Base-by-base conservation (phyloP, 2,797 vertebrate genomes). In the Sciurus carolinensis region DNA sequence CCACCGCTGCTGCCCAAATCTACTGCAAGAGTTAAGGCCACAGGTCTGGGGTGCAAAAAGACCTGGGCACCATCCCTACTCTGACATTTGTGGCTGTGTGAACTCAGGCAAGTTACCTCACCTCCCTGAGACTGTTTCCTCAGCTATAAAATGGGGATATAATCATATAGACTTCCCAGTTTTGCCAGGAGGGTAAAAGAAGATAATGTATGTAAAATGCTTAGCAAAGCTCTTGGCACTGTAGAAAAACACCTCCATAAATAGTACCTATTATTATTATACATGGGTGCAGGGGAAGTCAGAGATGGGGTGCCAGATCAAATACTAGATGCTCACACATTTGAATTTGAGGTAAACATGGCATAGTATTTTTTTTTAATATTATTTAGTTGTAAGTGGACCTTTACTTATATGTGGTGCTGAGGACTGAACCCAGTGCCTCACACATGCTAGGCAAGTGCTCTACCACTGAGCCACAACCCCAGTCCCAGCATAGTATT, bases 191-290 rank as follows among this genome's bases (percentile, higher is more conserved):
- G 67, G 62, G 50, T 39, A 77, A 94, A 87, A 73, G 50, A 30
- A 90, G 64, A 82, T 33, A 73, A 88, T 13, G 22, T 77, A 39
- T 1, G 0, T 7, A 20, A 96, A 80, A 88, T 50, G 73, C 90
- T 95, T 77, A 92, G 66, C 75, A 54, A 14, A 85, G 33, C 50
- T 90, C 62, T 77, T 72, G 67, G 62, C n/a, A 73, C 11, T 52
- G 11, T 36, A 7, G 73, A 80, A 89, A 97, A 83, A 93, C 59
- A 89, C 20, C 22, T 83, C 80, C 28, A 76, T 59, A 69, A 96
- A 96, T 54, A 86, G 57, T 54, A 82, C 84, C 83, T 75, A 67
- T 33, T 33, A 67, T 52, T 66, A 92, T 54, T 69, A 66, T 72
- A 83, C 11, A 1, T 0, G 0, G 33, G 44, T 42, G 44, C 36